These are phyloP conservation scores for Cyanistes caeruleus DNA, from an alignment of 2,113 vertebrate genomes.

Conservation along the genomic window DNA sequence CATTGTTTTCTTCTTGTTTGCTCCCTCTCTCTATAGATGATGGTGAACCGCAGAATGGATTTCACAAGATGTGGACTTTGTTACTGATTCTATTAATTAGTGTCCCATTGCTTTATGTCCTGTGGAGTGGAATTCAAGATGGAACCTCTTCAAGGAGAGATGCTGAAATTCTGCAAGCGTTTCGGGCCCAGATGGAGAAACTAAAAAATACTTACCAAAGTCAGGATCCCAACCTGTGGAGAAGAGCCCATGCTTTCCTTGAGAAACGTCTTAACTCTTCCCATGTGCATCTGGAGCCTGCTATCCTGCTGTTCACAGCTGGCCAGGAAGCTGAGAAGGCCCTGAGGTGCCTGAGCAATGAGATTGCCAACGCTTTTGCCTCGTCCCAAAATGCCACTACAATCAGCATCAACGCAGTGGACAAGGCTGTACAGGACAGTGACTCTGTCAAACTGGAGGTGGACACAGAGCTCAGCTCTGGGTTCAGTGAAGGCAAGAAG, in stretches of 20 bases:
- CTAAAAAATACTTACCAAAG: slow-evolving; percentile 76
- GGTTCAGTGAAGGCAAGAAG: slow-evolving; percentile 80
- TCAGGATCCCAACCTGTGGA: slow-evolving; percentile 86
- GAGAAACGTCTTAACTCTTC: slow-evolving; percentile 80
- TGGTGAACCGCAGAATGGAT: neutral
- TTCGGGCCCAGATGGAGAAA: slow-evolving; percentile 74
- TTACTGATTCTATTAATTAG: neutral
- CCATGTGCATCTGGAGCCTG: slow-evolving; percentile 77
- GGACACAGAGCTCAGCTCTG: slow-evolving; percentile 79
- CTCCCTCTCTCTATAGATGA: neutral
- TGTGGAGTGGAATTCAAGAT: neutral
- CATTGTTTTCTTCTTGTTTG: neutral
- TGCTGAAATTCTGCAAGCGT: slow-evolving; percentile 53
- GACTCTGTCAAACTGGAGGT: slow-evolving; percentile 86
- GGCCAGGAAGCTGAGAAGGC: slow-evolving; percentile 81
- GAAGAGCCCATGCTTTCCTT: slow-evolving; percentile 78
- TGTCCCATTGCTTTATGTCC: neutral
- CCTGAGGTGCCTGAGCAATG: slow-evolving; percentile 82
- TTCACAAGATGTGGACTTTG: neutral
- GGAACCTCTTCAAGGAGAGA: neutral
- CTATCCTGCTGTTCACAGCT: slow-evolving; percentile 87
- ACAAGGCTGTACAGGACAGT: slow-evolving; percentile 77
- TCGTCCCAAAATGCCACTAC: slow-evolving; percentile 76
- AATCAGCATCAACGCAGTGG: slow-evolving; percentile 82
- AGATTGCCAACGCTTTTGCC: slow-evolving; percentile 84